A percentile compares a stretch with the other conserved stretches of the same genome.
Conservation (phyloP, 2,888 invertebrate genomes). For the Xanthia togata region DNA sequence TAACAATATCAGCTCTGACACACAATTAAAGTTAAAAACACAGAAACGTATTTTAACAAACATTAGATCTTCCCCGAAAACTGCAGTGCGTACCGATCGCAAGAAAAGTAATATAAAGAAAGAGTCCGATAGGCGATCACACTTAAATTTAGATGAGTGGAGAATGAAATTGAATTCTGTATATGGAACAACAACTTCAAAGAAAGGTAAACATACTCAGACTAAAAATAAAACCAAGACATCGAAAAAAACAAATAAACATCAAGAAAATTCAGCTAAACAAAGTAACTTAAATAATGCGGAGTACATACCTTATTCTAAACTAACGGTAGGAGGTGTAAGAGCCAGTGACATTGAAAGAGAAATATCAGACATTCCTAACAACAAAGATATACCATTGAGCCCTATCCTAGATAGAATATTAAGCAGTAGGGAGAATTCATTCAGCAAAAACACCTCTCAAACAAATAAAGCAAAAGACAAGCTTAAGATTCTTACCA, state of each 20-base stretch:
- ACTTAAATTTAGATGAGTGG: conserved; percentile 81
- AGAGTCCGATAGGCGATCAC: conserved; percentile 68
- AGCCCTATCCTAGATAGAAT: conserved; percentile 85
- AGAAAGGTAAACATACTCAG: conserved; percentile 63
- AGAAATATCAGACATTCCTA: conserved; percentile 80
- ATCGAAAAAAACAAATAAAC: conserved; percentile 63
- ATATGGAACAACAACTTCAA: conserved; percentile 75
- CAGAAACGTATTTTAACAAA: conserved; percentile 67
- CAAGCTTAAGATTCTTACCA: conserved; percentile 78
- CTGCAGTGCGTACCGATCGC: conserved; percentile 60
- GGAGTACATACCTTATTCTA: conserved; percentile 87
- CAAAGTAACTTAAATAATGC: conserved; percentile 73
- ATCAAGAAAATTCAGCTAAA: conserved; percentile 30
- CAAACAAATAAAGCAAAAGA: conserved; percentile 67
- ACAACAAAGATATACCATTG: conserved; percentile 79
- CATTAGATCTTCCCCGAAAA: conserved; percentile 71
- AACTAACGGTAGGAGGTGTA: conserved; percentile 86
- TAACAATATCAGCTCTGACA: conserved; percentile 78
- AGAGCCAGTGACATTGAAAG: conserved; percentile 84
- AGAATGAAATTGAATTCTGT: conserved; percentile 81
- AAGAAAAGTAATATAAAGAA: conserved; percentile 69
- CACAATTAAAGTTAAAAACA: conserved; percentile 69
- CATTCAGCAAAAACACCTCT: conserved; percentile 76
- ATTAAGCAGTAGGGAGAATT: conserved; percentile 82
- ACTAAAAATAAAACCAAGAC: conserved; percentile 63